Conservation (phyloP, 23 tunicate genomes). For the Clavelina lepadiformis region DNA sequence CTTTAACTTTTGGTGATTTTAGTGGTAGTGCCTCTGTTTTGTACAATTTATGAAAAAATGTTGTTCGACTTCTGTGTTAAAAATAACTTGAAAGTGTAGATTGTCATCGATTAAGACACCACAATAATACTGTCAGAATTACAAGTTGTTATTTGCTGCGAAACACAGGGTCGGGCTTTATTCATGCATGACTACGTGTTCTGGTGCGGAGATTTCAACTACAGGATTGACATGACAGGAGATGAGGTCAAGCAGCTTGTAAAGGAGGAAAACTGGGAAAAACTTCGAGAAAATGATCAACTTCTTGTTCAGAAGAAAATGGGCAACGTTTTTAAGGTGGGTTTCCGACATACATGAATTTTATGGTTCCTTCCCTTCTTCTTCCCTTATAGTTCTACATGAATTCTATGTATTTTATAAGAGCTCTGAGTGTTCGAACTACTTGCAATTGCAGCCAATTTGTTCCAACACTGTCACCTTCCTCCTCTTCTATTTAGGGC, state of each 20-base stretch:
- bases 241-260: constrained; percentile 73
- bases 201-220: constrained; percentile 99
- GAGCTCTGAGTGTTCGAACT: no score
- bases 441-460: no score
- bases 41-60: background rate
- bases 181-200: constrained; percentile 76
- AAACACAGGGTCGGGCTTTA: constrained; percentile 36
- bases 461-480: no score
- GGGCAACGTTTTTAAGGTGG: constrained; percentile 77
- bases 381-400: no score
- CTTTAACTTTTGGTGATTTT: no score
- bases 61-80: background rate
- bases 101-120: no score
- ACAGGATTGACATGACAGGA: constrained; percentile 77
- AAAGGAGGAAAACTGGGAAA: constrained; percentile 66
- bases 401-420: no score
- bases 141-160: background rate
- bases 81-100: background rate
- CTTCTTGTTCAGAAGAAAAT: constrained; percentile 65
- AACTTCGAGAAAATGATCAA: constrained; percentile 74
- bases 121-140: background rate
- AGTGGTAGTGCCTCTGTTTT: no score
- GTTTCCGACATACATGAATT: no score
- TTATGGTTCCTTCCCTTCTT: no score
- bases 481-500: no score